Conservation (phyloP, 2,888 invertebrate species). For the Ectemnius lituratus region DNA sequence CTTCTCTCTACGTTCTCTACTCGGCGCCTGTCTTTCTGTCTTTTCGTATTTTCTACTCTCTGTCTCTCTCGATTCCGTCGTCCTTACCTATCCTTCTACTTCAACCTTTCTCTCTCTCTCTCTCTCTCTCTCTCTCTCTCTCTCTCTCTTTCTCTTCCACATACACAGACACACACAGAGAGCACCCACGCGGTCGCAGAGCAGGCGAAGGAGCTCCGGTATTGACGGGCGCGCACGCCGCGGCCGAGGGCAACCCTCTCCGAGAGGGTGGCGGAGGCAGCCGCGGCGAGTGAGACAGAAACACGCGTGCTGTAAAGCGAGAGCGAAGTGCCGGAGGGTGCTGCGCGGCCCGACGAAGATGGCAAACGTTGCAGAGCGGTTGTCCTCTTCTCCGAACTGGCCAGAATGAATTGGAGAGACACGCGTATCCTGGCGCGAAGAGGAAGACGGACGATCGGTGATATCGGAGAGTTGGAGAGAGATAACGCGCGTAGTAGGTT, state of each 20-base stretch:
- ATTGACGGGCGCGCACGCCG: constrained; percentile 39
- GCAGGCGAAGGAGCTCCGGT: constrained; percentile 65
- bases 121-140: too few relatives aligned
- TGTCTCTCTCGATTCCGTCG: too few relatives aligned
- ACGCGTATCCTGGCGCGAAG: constrained; percentile 27
- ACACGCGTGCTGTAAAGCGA: too few relatives aligned
- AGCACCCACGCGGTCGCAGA: constrained; percentile 62
- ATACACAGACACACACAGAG: too few relatives aligned
- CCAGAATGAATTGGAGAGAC: constrained; percentile 13
- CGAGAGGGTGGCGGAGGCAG: background rate
- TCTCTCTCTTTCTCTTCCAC: too few relatives aligned
- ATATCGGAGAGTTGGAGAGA: too few relatives aligned
- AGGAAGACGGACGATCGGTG: background rate
- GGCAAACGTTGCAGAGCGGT: background rate
- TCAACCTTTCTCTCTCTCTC: too few relatives aligned
- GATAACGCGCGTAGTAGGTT: too few relatives aligned
- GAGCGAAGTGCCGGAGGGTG: background rate
- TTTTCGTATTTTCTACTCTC: too few relatives aligned
- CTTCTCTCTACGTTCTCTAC: too few relatives aligned
- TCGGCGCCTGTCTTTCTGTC: too few relatives aligned
- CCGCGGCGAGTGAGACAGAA: background rate
- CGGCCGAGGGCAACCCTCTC: background rate
- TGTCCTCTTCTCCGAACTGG: background rate
- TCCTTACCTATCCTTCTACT: too few relatives aligned
- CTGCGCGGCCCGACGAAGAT: background rate